Base-by-base conservation (phyloP, 2,113 vertebrate genomes). In the Muntiacus muntjak region DNA sequence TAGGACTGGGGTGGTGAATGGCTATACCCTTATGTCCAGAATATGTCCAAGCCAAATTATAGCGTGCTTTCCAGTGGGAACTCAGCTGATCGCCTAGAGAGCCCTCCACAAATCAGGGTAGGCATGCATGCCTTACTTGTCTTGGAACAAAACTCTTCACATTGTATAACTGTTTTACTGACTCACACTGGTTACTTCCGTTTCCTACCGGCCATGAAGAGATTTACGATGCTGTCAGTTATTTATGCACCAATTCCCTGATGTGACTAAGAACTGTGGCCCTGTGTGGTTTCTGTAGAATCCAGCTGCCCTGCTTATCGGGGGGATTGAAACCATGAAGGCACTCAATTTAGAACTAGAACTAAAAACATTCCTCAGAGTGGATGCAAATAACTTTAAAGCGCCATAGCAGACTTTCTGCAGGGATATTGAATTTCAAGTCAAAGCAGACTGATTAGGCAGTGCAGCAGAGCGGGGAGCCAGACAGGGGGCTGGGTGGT, bases 291-390 rank as follows among this genome's bases (percentile, higher is more conserved):
- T 97, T 89, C 90, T 94, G 88, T 95, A 89, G 98, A 97, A 97
- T 97, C 94, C 98, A 96, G 92, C 90, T 88, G 98, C 93, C 97
- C 96, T 97, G 93, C 82, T 94, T 97, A 95, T 89, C 87, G 57
- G 58, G 96, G 96, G 88, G 26, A 96, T 21, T 94, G 95, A 98
- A 98, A 97, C 96, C 93, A 98, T 60, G 1, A 13, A 92, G 89
- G 92, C 88, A 43, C 92, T 98, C 97, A 92, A 89, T 96, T 98
- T 98, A 97, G 97, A 98, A 97, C 74, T 95, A 97, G 91, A 98
- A 98, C 76, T 87, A 97, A 98, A 97, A 97, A 97, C 16, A 14
- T 97, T 97, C 60, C 85, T 98, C 96, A 86, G 54, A 95, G n/a
- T 96, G 88, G 88, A 98, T 98, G 85, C 55, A 98, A 98, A 97